A percentile compares a stretch with the other conserved stretches of the same genome.
phyloP scores from a whole-genome alignment of 2,888 invertebrate genomes.

The Anoplius nigerrimus region DNA sequence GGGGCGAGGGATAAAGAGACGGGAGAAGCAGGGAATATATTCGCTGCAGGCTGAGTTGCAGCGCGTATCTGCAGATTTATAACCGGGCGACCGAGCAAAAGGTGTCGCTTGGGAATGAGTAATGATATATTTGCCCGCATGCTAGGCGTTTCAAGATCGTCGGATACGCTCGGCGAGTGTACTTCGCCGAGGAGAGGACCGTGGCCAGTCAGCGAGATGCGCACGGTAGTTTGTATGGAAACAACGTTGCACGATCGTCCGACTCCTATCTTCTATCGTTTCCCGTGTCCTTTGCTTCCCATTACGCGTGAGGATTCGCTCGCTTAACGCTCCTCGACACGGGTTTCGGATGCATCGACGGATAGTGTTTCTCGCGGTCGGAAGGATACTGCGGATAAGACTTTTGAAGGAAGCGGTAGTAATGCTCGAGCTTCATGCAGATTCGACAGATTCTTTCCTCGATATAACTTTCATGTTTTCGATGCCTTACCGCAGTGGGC shows the following conservation, averaged over 20 bases:
- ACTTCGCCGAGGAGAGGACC: slow-evolving; percentile 51
- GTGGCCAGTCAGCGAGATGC: slow-evolving; percentile 39
- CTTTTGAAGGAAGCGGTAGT: too few species aligned
- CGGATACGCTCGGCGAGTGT: slow-evolving; percentile 47
- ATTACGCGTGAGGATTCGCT: too few species aligned
- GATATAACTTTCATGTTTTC: too few species aligned
- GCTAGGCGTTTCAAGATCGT: slow-evolving; percentile 57
- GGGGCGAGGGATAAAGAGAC: background rate
- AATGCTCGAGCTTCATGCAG: too few species aligned
- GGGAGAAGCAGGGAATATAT: slow-evolving; percentile 5
- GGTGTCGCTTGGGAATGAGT: slow-evolving; percentile 62
- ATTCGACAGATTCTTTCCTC: too few species aligned
- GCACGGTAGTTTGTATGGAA: slow-evolving; percentile 51
- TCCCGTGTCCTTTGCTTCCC: background rate
- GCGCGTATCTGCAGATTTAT: slow-evolving; percentile 61
- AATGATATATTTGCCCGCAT: slow-evolving; percentile 64
- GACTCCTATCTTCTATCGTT: slow-evolving; percentile 47
- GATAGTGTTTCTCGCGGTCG: too few species aligned
- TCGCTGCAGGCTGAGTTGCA: slow-evolving; percentile 13
- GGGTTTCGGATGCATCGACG: too few species aligned
- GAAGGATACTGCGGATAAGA: too few species aligned
- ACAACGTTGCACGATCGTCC: slow-evolving; percentile 37
- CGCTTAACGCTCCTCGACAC: too few species aligned
- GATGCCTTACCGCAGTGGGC: too few species aligned
- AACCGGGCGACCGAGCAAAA: slow-evolving; percentile 55